Base-by-base conservation (phyloP, 2,888 invertebrate genomes). In the Dichetophora obliterata region DNA sequence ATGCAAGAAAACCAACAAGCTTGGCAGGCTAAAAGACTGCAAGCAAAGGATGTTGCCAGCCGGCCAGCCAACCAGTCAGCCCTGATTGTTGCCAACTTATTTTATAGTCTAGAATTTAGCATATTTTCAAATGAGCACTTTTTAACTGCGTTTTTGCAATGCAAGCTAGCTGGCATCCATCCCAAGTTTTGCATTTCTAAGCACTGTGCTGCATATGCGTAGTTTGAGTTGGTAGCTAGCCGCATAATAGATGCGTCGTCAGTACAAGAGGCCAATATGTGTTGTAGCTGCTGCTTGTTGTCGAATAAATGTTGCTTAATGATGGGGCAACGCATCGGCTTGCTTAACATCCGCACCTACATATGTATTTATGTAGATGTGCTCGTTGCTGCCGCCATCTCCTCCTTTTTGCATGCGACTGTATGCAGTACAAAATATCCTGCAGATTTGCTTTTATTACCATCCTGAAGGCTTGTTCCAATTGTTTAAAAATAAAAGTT, bases 71-170 rank as follows among this genome's bases (percentile, higher is more conserved):
- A n/a, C 34, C 63, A n/a, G 27, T n/a, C 31, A n/a, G 16, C 24
- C 61, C 16, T 54, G 54, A 16, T 27, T 37, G 65, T 65, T 65
- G 65, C 65, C 65, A 70, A 70, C 70, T 70, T 70, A 70, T 70
- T 70, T 70, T 70, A 70, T 70, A 54, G 70, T 52, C 54, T 63
- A 48, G 72, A 72, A 72, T 72, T 72, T 72, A 61, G 50, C 72
- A 72, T 72, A 72, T 72, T 72, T 72, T 72, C 27, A 65, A 59
- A 71, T 71, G 61, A 72, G 72, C 22, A 61, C 72, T 57, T 9
- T 54, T 54, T 19, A 19, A 22, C 19, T 22, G 19, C 22, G 19
- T 54, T 54, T 54, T 16, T 19, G 54, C 54, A 6, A 9, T 54
- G 22, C 22, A 16, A 9, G 8, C 22, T 9, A 8, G 19, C 54